A percentile compares a stretch with the other conserved stretches of the same genome.
Evolutionary conservation across 1,140 invertebrate genomes (phyloP).

Genomic region (Drosophila lini): DNA sequence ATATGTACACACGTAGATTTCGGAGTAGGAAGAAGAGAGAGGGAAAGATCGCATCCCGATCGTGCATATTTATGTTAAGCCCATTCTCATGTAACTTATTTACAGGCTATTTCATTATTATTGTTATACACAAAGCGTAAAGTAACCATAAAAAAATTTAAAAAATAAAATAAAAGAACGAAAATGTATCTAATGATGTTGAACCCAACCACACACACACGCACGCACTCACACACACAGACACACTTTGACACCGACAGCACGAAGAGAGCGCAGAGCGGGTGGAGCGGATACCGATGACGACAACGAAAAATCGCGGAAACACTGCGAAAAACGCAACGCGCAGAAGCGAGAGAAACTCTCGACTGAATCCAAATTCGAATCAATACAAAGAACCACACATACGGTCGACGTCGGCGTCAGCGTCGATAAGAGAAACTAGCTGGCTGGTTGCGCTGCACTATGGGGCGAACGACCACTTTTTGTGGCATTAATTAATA

Average conservation of each 20-base stretch:
- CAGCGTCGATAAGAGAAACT: slow-evolving; percentile 42
- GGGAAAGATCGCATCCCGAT: slow-evolving; percentile 13
- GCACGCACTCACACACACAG: slow-evolving; percentile 7
- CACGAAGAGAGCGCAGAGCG: slow-evolving; percentile 28
- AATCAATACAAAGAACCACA: slow-evolving; percentile 75
- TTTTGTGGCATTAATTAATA: too few relatives aligned
- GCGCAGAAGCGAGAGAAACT: slow-evolving; percentile 84
- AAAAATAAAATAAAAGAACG: slow-evolving; percentile 29
- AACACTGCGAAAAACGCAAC: slow-evolving; percentile 82
- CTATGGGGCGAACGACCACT: too few relatives aligned
- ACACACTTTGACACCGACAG: slow-evolving; percentile 19
- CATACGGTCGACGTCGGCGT: slow-evolving; percentile 28
- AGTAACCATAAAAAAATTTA: slow-evolving; percentile 20
- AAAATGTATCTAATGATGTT: slow-evolving; percentile 45
- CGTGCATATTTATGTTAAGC: background rate
- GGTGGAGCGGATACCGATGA: slow-evolving; percentile 60
- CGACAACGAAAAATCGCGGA: slow-evolving; percentile 79
- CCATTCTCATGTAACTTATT: background rate
- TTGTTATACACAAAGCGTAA: slow-evolving; percentile 14
- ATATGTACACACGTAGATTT: slow-evolving; percentile 4
- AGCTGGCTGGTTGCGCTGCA: background rate
- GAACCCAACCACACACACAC: slow-evolving; percentile 37
- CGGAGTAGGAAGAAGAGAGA: slow-evolving; percentile 1
- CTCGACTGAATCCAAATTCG: slow-evolving; percentile 80
- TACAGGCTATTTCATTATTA: slow-evolving; percentile 4